Evolutionary conservation across 2,888 invertebrate species (phyloP).

Genomic region (Stenodema calcarata): DNA sequence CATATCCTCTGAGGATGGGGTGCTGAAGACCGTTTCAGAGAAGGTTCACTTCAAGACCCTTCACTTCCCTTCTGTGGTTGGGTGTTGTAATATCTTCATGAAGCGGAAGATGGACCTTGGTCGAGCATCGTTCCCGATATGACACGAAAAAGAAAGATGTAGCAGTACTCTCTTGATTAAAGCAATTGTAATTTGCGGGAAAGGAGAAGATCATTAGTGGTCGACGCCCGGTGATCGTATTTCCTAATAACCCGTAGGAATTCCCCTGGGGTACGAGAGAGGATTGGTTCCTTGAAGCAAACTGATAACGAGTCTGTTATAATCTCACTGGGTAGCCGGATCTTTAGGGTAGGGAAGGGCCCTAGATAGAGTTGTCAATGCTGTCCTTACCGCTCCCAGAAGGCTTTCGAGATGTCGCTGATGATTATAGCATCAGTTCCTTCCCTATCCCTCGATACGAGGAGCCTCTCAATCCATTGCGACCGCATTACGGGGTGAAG

Average conservation of each 20-base stretch:
- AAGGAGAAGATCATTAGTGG: conserved; percentile 30
- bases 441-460: not conserved
- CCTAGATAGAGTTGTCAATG: conserved; percentile 38
- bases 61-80: too few relatives aligned
- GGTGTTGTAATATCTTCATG: too few relatives aligned
- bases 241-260: conserved; percentile 37
- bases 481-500: not conserved
- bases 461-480: not conserved
- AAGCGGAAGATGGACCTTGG: too few relatives aligned
- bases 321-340: conserved; percentile 14
- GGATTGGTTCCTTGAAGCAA: conserved; percentile 36
- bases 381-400: conserved; percentile 30
- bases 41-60: too few relatives aligned
- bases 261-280: not conserved
- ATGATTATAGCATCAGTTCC: conserved; percentile 25
- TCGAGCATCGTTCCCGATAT: too few relatives aligned
- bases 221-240: conserved; percentile 16
- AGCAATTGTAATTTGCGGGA: conserved; percentile 7
- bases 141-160: not conserved
- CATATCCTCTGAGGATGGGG: too few relatives aligned
- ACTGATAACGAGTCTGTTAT: conserved; percentile 43
- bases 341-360: not conserved
- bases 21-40: too few relatives aligned
- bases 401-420: conserved; percentile 23
- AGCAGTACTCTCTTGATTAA: not conserved